Conservation (phyloP, 2,888 invertebrate species). For the Drosophila aldrichi region DNA sequence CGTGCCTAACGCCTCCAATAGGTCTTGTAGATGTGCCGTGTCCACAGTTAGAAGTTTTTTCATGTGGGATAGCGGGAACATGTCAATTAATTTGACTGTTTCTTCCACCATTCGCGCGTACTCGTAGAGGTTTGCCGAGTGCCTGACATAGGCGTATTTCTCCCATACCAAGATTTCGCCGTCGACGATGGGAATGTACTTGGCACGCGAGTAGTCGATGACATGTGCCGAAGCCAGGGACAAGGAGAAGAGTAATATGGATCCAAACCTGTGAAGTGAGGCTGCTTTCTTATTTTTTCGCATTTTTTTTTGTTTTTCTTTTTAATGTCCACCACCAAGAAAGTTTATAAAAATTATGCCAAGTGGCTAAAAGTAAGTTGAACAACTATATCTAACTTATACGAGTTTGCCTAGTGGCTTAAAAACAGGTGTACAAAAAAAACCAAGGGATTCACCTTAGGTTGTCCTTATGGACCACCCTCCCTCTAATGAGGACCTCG, state of each 20-base stretch:
- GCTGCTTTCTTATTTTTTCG: too few relatives aligned
- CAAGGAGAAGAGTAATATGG: too few relatives aligned
- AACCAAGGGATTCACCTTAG: not conserved
- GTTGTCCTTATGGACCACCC: too few relatives aligned
- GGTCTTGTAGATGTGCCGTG: not conserved
- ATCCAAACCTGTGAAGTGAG: too few relatives aligned
- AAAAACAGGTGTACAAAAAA: not conserved
- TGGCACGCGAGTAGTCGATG: too few relatives aligned
- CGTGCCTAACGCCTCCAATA: not conserved
- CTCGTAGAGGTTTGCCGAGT: too few relatives aligned
- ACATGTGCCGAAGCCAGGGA: too few relatives aligned
- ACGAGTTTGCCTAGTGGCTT: conserved; percentile 2
- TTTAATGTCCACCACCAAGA: not conserved
- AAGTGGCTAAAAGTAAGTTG: not conserved
- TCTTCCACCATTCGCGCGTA: too few relatives aligned
- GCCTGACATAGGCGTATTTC: too few relatives aligned
- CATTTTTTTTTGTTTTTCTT: too few relatives aligned
- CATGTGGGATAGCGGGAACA: not conserved
- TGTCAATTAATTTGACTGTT: not conserved
- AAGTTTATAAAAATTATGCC: not conserved
- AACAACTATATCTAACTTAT: conserved; percentile 1
- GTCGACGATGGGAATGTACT: too few relatives aligned
- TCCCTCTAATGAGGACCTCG: not conserved
- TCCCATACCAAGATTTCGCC: too few relatives aligned
- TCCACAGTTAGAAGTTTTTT: conserved; percentile 1